Percentiles rank a stretch among this genome's conserved stretches.
Conservation (phyloP, 2,888 invertebrate species). For the Volucella zonaria region DNA sequence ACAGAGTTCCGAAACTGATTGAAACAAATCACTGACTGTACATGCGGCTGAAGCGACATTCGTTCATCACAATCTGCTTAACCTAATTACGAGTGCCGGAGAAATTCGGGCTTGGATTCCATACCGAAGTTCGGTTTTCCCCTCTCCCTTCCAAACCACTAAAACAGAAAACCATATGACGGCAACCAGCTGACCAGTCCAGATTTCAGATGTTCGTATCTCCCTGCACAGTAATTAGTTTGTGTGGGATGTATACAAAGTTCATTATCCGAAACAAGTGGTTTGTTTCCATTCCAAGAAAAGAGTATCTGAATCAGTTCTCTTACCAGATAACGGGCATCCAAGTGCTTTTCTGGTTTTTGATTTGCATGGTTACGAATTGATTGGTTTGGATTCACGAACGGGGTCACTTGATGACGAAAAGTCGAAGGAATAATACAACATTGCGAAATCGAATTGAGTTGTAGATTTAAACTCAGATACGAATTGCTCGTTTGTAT, state of each 20-base stretch:
- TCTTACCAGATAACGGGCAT: not conserved
- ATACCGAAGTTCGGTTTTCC: conserved; percentile 10
- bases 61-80: not conserved
- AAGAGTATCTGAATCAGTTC: not conserved
- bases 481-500: not conserved
- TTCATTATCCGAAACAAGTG: conserved; percentile 31
- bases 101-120: not conserved
- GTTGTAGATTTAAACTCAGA: not conserved
- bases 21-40: not conserved
- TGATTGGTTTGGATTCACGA: not conserved
- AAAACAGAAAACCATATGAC: not conserved
- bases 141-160: not conserved
- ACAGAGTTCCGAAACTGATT: conserved; percentile 29
- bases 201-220: not conserved
- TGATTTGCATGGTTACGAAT: not conserved
- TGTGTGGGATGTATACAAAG: not conserved
- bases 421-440: conserved; percentile 4
- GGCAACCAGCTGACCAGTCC: not conserved
- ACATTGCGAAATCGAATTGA: conserved; percentile 31
- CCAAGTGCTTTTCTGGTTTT: not conserved
- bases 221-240: not conserved
- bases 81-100: conserved; percentile 20
- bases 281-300: not conserved
- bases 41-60: not conserved
- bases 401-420: no score